phyloP scores from a whole-genome alignment of 1,140 invertebrate genomes.

The Tetramorium parvispinum region DNA sequence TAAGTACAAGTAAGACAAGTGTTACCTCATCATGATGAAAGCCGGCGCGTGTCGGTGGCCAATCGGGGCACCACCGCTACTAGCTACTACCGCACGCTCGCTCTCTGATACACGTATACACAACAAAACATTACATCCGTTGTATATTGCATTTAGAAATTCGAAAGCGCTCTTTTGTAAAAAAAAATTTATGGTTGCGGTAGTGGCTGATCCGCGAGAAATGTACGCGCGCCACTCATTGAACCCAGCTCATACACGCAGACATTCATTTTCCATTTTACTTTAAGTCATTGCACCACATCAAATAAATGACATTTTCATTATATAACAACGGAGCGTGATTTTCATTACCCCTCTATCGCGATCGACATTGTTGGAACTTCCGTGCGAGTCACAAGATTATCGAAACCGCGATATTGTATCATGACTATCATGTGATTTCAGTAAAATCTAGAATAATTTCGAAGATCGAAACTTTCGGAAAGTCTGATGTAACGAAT shows the following conservation, averaged over 20 bases:
- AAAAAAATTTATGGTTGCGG: slow-evolving; percentile 64
- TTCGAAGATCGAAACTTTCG: neutral
- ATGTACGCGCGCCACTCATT: slow-evolving; percentile 81
- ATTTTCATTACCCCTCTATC: slow-evolving; percentile 63
- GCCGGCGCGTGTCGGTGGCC: slow-evolving; percentile 73
- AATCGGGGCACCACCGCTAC: slow-evolving; percentile 13
- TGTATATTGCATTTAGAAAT: slow-evolving; percentile 83
- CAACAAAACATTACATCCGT: slow-evolving; percentile 72
- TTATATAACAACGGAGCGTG: slow-evolving; percentile 80
- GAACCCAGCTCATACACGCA: slow-evolving; percentile 84
- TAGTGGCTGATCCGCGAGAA: slow-evolving; percentile 77
- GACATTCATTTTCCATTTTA: slow-evolving; percentile 86
- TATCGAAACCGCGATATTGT: neutral
- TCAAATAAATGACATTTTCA: slow-evolving; percentile 87
- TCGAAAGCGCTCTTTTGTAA: slow-evolving; percentile 70
- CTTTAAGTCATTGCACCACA: slow-evolving; percentile 87
- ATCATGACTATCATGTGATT: neutral
- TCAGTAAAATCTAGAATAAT: neutral
- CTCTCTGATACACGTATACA: slow-evolving; percentile 65
- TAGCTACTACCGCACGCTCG: slow-evolving; percentile 75
- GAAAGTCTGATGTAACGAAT: neutral
- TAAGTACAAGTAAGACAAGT: slow-evolving; percentile 87
- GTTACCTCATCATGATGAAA: slow-evolving; percentile 86
- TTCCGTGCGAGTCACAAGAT: neutral
- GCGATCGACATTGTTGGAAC: neutral